Percentiles rank a stretch among this genome's conserved stretches.
phyloP scores from a whole-genome alignment of 2,797 vertebrate genomes.

The Rhyacichthys aspro region DNA sequence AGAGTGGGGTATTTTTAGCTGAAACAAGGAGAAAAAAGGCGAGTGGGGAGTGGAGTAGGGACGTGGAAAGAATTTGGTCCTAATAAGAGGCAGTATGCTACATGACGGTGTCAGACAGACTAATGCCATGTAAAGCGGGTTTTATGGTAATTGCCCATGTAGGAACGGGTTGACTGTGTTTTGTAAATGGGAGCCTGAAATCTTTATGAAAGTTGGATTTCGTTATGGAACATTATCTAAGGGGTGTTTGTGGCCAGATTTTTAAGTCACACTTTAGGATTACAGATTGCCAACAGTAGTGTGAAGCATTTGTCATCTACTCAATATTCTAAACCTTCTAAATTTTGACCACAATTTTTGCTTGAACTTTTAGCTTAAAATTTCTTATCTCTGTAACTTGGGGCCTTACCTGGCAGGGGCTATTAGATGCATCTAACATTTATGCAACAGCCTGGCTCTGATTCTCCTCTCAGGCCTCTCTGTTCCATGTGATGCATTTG shows the following conservation, averaged over 20 bases:
- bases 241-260: slow-evolving; percentile 44
- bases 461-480: too few relatives aligned
- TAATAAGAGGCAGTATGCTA: slow-evolving; percentile 49
- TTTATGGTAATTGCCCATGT: slow-evolving; percentile 66
- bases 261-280: slow-evolving; percentile 12
- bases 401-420: too few relatives aligned
- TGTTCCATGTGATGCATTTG: too few relatives aligned
- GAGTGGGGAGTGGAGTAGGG: slow-evolving; percentile 33
- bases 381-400: too few relatives aligned
- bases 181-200: slow-evolving; percentile 24
- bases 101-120: slow-evolving; percentile 49
- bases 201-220: slow-evolving; percentile 35
- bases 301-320: neutral
- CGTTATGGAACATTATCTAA: slow-evolving; percentile 54
- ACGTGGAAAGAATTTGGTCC: slow-evolving; percentile 72
- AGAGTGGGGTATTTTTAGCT: slow-evolving; percentile 69
- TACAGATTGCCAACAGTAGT: slow-evolving; percentile 2
- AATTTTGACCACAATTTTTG: too few relatives aligned
- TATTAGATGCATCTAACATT: too few relatives aligned
- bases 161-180: slow-evolving; percentile 60
- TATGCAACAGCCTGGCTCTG: too few relatives aligned
- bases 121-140: slow-evolving; percentile 48
- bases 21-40: slow-evolving; percentile 45
- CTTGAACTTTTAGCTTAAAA: too few relatives aligned
- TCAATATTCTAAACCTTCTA: too few relatives aligned